Base-by-base conservation (phyloP, 2,888 invertebrate species). In the Hypomecis punctinalis region DNA sequence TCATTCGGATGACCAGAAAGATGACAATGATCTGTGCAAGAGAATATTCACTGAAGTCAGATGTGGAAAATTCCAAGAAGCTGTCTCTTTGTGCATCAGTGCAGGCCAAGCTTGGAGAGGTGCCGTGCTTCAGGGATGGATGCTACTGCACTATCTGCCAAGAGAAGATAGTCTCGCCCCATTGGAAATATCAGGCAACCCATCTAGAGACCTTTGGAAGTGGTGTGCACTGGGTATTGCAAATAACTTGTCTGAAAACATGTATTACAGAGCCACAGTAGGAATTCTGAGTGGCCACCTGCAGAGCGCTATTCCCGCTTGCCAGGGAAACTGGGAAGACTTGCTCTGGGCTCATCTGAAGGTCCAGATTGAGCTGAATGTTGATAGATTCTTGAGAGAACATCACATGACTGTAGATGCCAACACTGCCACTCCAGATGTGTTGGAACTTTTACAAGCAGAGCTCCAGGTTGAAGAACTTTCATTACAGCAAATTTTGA, bases 41-140 rank as follows among this genome's bases (percentile, higher is more conserved):
- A 85, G 94, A 82, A 91, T 97, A 60, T 97, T 97, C 80, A 93
- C 93, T 10, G 95, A 96, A 90, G 95, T 99, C 48, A 94, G 98
- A 37, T 97, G 97, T 84, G 99, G 99, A 0, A 96, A 96, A 75
- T 94, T 98, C 65, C 96, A 96, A 72, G 96, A 96, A 85, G 98
- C 98, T 1, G 95, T 98, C 80, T 94, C 96, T 67, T 85, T 98
- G 42, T 98, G 98, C 78, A 94, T 96, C 48, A 96, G 96, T 79
- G 97, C 96, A 77, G 99, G 99, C 0, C 98, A 99, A 85, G 95
- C 97, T 1, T 98, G 98, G 98, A 93, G 98, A 55, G 98, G 98
- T 0, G 98, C 98, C 5, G 95, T 97, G 33, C 89, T 99, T 45
- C 97, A 98, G 84, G 99, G 99, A 4, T 98, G 98, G 98, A 94